These are phyloP conservation scores for Noctua comes DNA, from an alignment of 2,888 invertebrate species.

Conservation along the genomic window DNA sequence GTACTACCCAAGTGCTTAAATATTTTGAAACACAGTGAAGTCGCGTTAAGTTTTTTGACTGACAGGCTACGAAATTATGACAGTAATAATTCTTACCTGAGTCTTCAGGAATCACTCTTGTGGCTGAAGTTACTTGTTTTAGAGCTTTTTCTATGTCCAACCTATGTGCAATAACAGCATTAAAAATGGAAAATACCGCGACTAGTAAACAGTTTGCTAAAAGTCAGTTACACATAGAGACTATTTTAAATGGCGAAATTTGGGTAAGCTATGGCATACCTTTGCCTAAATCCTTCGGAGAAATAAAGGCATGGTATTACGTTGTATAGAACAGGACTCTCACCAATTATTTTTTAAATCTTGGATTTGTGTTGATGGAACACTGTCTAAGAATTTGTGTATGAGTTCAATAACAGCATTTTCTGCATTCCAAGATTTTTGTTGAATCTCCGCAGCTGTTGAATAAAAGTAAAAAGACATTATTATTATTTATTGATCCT, in stretches of 20 bases:
- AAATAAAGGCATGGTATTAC: not conserved
- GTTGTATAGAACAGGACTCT: constrained; percentile 16
- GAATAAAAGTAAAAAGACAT: not conserved
- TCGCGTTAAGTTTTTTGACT: not conserved
- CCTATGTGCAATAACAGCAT: constrained; percentile 68
- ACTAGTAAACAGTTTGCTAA: not conserved
- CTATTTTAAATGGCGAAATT: not conserved
- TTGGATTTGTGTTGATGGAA: constrained; percentile 90
- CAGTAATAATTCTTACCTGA: constrained; percentile 83
- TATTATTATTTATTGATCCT: not conserved
- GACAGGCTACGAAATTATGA: constrained; percentile 3
- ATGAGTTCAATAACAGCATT: constrained; percentile 94
- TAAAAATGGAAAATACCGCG: not conserved
- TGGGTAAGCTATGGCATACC: not conserved
- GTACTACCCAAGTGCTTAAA: too few relatives aligned
- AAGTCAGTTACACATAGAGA: not conserved
- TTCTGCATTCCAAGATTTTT: constrained; percentile 91
- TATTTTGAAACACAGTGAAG: too few relatives aligned
- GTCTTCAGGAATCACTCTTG: constrained; percentile 89
- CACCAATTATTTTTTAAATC: constrained; percentile 91
- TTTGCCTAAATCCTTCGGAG: not conserved
- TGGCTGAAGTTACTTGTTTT: constrained; percentile 91
- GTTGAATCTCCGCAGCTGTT: constrained; percentile 83
- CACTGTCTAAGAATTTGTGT: constrained; percentile 93
- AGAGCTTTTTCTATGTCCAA: constrained; percentile 91